Evolutionary conservation across 2,888 invertebrate species (phyloP), one percentile per base, ranked within the genome.

Genomic region (Agonum fuliginosum): DNA sequence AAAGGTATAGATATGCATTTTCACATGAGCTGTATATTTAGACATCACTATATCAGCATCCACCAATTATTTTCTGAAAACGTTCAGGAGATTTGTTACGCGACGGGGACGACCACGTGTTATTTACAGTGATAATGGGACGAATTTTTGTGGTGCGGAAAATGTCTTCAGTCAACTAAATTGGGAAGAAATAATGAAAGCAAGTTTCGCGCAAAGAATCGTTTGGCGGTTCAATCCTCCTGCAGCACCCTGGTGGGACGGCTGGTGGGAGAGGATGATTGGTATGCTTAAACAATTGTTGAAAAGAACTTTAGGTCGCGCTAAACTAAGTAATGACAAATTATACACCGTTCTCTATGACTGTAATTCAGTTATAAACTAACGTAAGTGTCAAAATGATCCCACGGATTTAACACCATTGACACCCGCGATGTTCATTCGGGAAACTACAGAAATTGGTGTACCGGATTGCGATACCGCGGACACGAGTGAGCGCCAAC

Each of bases 211-310:
- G 3, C 43, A 43, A 14, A 43, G 54, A 24, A 81, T 82, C 14
- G 30, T 58, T 19, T 81, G 82, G 82, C 78, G 78, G 8, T 86
- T 86, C 78, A 86, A 83, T 67, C 82, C 84, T 2, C 84, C 84
- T 4, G 76, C 81, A 0, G 83, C 86, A 6, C 80, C 86, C 1
- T 87, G 86, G 85, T 84, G 84, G 84, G 85, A 86, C 70, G 86
- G 87, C 27, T 84, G 83, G 80, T 87, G 84, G 81, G 85, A 86
- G 80, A 79, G 85, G 6, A 73, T 86, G 10, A 80, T 86, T 5
- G 80, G 83, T 14, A 48, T 83, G 3, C 43, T 86, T 0, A 87
- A 87, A 79, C 71, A 78, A 12, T 72, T 84, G 10, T 69, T 86
- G 8, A 76, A 82, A 17, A 80, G 82, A 70, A 30, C 30, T 30